Base-by-base conservation (phyloP, 37 sponge, comb jelly and placozoan species). In the Sycon ciliatum region DNA sequence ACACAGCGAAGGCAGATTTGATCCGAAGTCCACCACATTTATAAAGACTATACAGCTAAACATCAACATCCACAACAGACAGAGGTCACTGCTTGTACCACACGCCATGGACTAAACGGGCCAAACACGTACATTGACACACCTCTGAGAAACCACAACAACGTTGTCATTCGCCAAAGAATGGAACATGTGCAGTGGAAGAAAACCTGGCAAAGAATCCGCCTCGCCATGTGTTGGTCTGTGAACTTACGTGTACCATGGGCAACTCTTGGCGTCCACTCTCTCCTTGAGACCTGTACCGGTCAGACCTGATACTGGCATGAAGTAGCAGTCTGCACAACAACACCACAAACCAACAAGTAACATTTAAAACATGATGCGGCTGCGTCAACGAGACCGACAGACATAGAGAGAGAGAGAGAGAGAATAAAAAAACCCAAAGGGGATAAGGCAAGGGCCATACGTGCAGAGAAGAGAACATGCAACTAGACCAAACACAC, bases 291-390 rank as follows among this genome's bases (percentile, higher is more conserved):
- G 36, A 46, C 92, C 92, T 13, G 85, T 82, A 4, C 99, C 94
- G 32, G 80, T 75, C 56, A 90, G 70, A 3, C 94, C 94, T 38
- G 99, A 97, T 23, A 92, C 93, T 28, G 99, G 99, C 38, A 97
- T 92, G 74, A 75, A 89, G 72, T 68, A 79, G 29, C 92, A 82
- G 53, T 97, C 99, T 80, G 60, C 31, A 1, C 6, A 0, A 80
- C 16, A n/a, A n/a, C 20, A 71, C 27, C 1, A 71, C 26, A 34
- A 18, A 1, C 11, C 11, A 74, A 2, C 16, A 73, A 33, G 3
- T 9, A 28, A 24, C 13, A 13, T 36, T 20, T 31, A 34, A 9
- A 18, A 40, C 2, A 28, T n/a, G 36, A 26, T 7, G 56, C 16
- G 23, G 13, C 23, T 9, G 33, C 3, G 31, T 7, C 4, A 32